Conservation (phyloP, 2,797 vertebrate species). For the Tadarida brasiliensis region DNA sequence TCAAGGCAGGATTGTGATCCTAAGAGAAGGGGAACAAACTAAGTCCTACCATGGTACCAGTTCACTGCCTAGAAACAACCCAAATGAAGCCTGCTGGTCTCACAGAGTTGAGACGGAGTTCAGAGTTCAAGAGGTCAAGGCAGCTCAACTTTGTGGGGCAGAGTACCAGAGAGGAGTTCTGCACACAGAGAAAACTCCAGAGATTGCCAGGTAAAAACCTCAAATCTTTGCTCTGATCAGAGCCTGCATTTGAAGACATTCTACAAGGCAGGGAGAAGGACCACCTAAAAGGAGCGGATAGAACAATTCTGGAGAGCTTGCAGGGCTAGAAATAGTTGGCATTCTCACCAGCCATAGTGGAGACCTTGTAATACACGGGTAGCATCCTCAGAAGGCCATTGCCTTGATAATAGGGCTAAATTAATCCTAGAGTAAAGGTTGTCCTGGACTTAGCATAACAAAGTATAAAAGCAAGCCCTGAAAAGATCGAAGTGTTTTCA, state of each 20-base stretch:
- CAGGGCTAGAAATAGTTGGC: background rate
- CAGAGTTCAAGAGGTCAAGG: background rate
- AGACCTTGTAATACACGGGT: background rate
- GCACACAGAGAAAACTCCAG: background rate
- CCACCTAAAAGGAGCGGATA: background rate
- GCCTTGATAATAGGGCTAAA: background rate
- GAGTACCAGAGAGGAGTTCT: background rate
- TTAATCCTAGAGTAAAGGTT: background rate
- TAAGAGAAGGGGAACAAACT: background rate
- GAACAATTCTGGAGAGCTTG: background rate
- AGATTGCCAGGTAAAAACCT: background rate
- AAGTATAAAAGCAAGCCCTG: background rate
- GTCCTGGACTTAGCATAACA: background rate
- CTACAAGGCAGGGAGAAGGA: background rate
- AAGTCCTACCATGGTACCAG: fast-evolving
- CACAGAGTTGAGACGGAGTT: background rate
- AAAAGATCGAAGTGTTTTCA: background rate
- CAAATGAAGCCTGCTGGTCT: background rate
- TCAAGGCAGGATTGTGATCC: background rate
- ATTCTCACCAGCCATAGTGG: background rate
- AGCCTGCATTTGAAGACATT: background rate
- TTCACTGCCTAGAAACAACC: background rate
- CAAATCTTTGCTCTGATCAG: background rate
- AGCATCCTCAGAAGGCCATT: background rate
- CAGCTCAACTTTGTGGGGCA: background rate